Evolutionary conservation across 2,113 vertebrate genomes (phyloP), one percentile per base, ranked within the genome.

Genomic region (Motacilla alba): DNA sequence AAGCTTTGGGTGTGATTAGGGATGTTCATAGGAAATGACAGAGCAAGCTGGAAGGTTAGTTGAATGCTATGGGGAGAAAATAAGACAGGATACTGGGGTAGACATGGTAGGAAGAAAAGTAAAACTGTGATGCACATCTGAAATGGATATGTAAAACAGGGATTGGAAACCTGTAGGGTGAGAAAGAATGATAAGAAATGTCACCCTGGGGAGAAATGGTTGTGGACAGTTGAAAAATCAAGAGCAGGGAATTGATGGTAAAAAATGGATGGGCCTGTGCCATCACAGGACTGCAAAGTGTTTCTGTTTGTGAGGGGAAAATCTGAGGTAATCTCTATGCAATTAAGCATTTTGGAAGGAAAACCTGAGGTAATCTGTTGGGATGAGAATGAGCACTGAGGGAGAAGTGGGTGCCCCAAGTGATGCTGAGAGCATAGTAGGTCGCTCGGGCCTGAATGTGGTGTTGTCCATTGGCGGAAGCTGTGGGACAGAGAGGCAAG

Each of bases 271-370:
- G 19, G 11, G 20, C 15, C 6, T 84, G 18, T 19, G 10, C 41
- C 0, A 0, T 28, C 14, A 56, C 11, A 37, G 44, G 24, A 60
- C 35, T 77, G 24, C 43, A 56, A 0, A 0, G 19, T 64, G 50
- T 23, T 74, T 74, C 27, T 33, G 15, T 56, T 28, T 41, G 23
- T 56, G n/a, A 56, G 28, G n/a, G n/a, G 8, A 39, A 64, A 50
- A 33, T 24, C 39, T 44, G 47, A 35, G 31, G 30, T 30, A 72
- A 50, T 39, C 21, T 31, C 27, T 39, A 14, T 18, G 15, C 13
- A 37, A 47, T 60, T 47, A 47, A 37, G 20, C n/a, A 76, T 19
- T 37, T 24, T 47, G n/a, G n/a, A 76, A 47, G 26, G 56, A 60
- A 60, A 47, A 31, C 31, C 27, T 60, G 43, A 37, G 21, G 27